Base-by-base conservation (phyloP, 2,797 vertebrate species). In the Parauchenoglanis punctatus region DNA sequence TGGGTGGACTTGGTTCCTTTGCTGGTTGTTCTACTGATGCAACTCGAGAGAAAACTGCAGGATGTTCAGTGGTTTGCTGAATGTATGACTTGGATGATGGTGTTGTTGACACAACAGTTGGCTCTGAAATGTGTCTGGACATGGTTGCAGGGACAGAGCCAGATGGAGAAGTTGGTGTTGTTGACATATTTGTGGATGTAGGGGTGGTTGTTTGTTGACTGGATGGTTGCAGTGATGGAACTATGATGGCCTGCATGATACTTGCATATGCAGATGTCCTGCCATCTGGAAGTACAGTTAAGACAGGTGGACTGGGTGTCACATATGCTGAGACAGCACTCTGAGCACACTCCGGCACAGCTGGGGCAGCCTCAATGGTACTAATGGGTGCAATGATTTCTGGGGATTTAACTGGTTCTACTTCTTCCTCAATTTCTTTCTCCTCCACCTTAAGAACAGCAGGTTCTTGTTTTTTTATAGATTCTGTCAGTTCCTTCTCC, bases 211-310 rank as follows among this genome's bases (percentile, higher is more conserved):
- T 80, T 84, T 88, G 31, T 0, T 93, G 92, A 77, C 13, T 93
- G 4, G 58, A 40, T 54, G 93, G 92, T 86, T 91, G 95, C 87
- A 89, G 35, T 0, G 90, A 83, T 1, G 93, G 88, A 44, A 97
- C 94, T 93, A 96, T 96, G 81, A 99, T 97, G 25, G 96, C 96
- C 93, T 98, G 97, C 94, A 99, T 98, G 88, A 98, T 97, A 89
- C 97, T 97, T 52, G 98, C 97, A 23, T 99, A 99, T 31, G 97
- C 96, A 87, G 97, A 98, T 0, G 87, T 95, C 35, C 96, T 93
- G 83, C 96, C 96, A 91, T 96, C 95, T 81, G 96, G 94, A 86
- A 96, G 95, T 90, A 95, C 93, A n/a, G 95, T 95, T 84, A 88
- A 91, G 56, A 93, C 54, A 65, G 95, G 90, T 84, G 88, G 88